Evolutionary conservation across 2,113 vertebrate genomes (phyloP), one percentile per base, ranked within the genome.

Genomic region (Forbesichthys agassizii): DNA sequence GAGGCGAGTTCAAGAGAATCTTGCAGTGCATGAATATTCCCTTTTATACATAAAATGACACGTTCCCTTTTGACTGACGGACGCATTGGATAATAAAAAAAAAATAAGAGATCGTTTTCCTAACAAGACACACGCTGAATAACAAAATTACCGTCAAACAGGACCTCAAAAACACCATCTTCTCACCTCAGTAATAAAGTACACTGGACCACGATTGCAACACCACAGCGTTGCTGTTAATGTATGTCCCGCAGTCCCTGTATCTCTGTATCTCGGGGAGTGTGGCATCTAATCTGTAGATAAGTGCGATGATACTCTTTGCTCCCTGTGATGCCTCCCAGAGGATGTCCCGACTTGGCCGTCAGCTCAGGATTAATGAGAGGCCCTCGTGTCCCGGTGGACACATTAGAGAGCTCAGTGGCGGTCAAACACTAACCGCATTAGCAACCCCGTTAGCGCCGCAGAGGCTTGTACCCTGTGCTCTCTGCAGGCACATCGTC

Each of bases 311-410:
- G 83, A 84, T 87, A 84, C 84, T 83, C 83, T 75, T 90, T 89
- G 88, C 92, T 90, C 91, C 89, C 88, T 82, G 84, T 87, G 90
- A 85, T 87, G 87, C 86, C 80, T 94, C 95, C 90, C 93, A 66
- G 51, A 91, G 94, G 95, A 94, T 82, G 89, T 74, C 79, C 92
- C 92, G 92, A 93, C 94, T 94, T 94, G 93, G 92, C 94, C 93
- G 94, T 94, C 95, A 95, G 93, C 93, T 88, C 93, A 95, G 94
- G 96, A 96, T 96, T 98, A 96, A 98, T 97, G 98, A 96, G 94
- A 92, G 92, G 75, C 85, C 84, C 57, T 3, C 57, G 54, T 9
- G 75, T 96, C 95, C 94, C 94, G 54, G 88, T 89, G 94, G 95
- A 94, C 91, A 88, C 91, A 93, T 93, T 93, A 93, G 93, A 70